A percentile compares a stretch with the other conserved stretches of the same genome.
These are phyloP conservation scores for Passer domesticus DNA, from an alignment of 2,113 vertebrate genomes.

Conservation along the genomic window DNA sequence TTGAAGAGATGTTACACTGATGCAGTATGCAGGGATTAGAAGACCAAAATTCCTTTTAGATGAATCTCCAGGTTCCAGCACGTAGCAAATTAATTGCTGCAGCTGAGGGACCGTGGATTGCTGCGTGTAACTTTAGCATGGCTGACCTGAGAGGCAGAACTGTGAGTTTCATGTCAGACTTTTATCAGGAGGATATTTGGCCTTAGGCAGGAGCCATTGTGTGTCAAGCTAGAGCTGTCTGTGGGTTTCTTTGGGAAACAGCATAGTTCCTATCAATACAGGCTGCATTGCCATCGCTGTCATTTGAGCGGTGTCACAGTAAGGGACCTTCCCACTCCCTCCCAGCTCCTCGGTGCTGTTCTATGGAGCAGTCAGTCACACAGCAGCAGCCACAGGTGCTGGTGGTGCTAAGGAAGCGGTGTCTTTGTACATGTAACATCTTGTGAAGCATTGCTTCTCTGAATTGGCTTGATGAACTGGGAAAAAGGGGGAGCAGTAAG, in stretches of 20 bases:
- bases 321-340: background rate
- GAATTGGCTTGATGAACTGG: background rate
- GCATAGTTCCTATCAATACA: background rate
- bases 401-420: background rate
- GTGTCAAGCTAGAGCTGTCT: background rate
- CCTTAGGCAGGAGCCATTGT: background rate
- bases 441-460: background rate
- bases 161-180: background rate
- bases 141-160: background rate
- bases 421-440: background rate
- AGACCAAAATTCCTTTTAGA: constrained; percentile 11
- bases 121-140: background rate
- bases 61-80: constrained; percentile 1
- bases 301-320: background rate
- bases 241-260: background rate
- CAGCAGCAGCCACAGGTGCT: accelerated
- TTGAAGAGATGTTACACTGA: constrained; percentile 16
- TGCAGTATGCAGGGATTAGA: constrained; percentile 15
- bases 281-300: background rate
- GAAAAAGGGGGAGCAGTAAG: background rate
- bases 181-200: background rate
- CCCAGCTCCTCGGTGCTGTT: background rate
- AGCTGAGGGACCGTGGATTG: background rate
- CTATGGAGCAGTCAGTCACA: background rate
- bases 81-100: background rate